phyloP scores from a whole-genome alignment of 2,113 vertebrate species.

The Sphyrna mokarran region DNA sequence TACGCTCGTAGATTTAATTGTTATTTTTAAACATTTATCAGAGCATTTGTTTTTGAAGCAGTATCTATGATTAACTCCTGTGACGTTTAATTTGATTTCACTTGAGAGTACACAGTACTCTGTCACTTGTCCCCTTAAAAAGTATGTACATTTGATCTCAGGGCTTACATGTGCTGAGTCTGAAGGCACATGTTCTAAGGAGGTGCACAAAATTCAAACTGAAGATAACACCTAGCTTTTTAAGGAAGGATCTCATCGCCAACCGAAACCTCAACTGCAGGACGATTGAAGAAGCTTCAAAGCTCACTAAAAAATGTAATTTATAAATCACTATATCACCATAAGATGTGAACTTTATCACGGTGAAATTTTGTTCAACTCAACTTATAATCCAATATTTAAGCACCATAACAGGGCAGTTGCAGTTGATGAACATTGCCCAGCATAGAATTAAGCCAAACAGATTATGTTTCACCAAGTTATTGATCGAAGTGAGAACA shows the following conservation, averaged over 20 bases:
- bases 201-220: not conserved
- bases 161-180: not conserved
- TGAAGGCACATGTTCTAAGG: not conserved
- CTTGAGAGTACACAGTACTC: not conserved
- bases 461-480: not conserved
- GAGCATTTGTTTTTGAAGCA: not conserved
- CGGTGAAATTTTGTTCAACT: not conserved
- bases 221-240: not conserved
- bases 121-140: not conserved
- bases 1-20: not conserved
- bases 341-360: not conserved
- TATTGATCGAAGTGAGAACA: not conserved
- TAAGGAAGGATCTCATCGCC: not conserved
- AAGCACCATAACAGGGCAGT: not conserved
- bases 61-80: not conserved
- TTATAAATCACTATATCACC: not conserved
- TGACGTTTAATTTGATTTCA: not conserved
- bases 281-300: not conserved
- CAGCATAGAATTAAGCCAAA: not conserved
- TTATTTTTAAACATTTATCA: not conserved
- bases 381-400: not conserved
- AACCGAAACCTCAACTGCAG: not conserved
- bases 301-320: not conserved
- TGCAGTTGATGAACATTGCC: not conserved
- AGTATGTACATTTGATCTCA: not conserved